Percentiles rank a stretch among this genome's conserved stretches.
Conservation (phyloP, 1,140 invertebrate species). For the Fopius arisanus region DNA sequence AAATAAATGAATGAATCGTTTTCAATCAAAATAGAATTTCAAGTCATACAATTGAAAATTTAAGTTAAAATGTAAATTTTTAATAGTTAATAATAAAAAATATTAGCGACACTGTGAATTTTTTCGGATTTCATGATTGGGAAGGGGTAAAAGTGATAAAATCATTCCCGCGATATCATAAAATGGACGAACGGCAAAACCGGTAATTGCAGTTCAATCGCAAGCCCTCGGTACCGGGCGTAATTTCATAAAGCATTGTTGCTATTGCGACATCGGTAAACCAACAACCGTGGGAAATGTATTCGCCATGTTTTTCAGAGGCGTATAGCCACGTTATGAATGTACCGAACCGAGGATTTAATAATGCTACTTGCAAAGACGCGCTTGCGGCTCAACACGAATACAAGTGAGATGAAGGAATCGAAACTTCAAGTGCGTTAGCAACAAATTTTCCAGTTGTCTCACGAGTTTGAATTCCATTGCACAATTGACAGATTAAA, state of each 20-base stretch:
- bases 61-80: too few species aligned
- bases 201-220: constrained; percentile 47
- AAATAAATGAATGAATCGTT: too few species aligned
- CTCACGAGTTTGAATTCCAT: neutral
- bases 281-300: constrained; percentile 49
- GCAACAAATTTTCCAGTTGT: neutral
- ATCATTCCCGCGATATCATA: constrained; percentile 3
- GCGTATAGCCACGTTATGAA: constrained; percentile 9
- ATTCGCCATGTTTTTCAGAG: constrained; percentile 14
- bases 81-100: too few species aligned
- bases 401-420: neutral
- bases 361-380: neutral
- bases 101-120: too few species aligned
- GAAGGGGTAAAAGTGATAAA: too few species aligned
- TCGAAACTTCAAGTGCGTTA: constrained; percentile 4
- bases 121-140: too few species aligned
- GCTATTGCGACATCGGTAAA: constrained; percentile 52
- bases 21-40: too few species aligned
- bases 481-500: neutral
- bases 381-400: neutral
- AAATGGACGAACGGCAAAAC: constrained; percentile 17
- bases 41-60: too few species aligned
- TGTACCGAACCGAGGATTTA: neutral
- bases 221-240: constrained; percentile 9
- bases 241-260: constrained; percentile 51